These are phyloP conservation scores for Drosophila bocqueti DNA, from an alignment of 1,140 invertebrate species.

Conservation along the genomic window DNA sequence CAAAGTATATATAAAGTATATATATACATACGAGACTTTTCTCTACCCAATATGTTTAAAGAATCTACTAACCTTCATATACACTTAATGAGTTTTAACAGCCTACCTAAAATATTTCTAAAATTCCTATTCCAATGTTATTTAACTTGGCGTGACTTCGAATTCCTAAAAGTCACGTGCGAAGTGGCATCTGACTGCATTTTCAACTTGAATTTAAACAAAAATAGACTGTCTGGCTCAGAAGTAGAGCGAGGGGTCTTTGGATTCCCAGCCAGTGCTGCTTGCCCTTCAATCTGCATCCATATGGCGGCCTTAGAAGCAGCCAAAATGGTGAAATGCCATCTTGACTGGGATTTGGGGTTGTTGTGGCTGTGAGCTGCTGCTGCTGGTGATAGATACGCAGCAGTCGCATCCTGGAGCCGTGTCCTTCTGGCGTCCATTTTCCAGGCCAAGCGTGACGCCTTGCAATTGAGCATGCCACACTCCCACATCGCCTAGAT, in stretches of 20 bases:
- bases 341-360: conserved; percentile 30
- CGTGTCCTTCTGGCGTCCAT: conserved; percentile 24
- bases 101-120: neutral
- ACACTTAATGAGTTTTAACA: neutral
- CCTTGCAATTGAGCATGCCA: conserved; percentile 71
- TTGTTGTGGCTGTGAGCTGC: conserved; percentile 10
- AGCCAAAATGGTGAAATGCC: conserved; percentile 50
- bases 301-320: conserved; percentile 47
- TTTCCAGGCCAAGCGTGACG: conserved; percentile 61
- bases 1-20: neutral
- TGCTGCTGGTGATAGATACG: conserved; percentile 64
- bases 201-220: conserved; percentile 53
- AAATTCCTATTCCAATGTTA: conserved; percentile 2
- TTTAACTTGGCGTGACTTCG: neutral
- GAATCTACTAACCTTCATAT: neutral
- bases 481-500: conserved; percentile 8
- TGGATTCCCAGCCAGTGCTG: conserved; percentile 1
- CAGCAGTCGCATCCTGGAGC: conserved; percentile 42
- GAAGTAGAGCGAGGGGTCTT: neutral
- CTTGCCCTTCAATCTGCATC: conserved; percentile 13
- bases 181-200: conserved; percentile 39
- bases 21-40: neutral
- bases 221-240: conserved; percentile 48
- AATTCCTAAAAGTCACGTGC: conserved; percentile 70
- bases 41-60: no score